phyloP scores from a whole-genome alignment of 1,140 invertebrate genomes.

The Magallana gigas region DNA sequence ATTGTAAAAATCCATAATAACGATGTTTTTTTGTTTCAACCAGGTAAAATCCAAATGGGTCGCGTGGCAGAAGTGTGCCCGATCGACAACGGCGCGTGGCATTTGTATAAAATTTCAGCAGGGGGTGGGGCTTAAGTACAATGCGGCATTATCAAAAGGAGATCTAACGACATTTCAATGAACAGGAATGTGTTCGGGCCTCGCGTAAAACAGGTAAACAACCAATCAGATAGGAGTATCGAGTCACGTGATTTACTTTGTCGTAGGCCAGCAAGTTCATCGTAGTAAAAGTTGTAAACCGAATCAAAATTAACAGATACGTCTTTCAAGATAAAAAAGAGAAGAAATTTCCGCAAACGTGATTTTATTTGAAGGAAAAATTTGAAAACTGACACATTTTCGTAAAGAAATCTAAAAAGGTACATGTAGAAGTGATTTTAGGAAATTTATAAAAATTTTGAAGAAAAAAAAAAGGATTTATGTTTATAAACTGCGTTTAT shows the following conservation, averaged over 20 bases:
- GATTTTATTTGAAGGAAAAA: no score
- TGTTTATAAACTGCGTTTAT: no score
- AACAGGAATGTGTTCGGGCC: constrained; percentile 32
- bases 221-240: background rate
- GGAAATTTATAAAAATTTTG: no score
- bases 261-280: background rate
- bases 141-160: constrained; percentile 34
- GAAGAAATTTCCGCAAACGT: no score
- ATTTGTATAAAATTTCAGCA: constrained; percentile 37
- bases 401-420: no score
- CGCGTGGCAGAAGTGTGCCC: constrained; percentile 29
- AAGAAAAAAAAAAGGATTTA: no score
- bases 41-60: constrained; percentile 4
- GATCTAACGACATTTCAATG: constrained; percentile 33
- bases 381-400: no score
- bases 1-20: background rate
- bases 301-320: no score
- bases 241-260: background rate
- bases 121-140: constrained; percentile 30
- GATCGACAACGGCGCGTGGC: background rate
- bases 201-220: constrained; percentile 14
- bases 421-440: no score
- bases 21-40: constrained; percentile 14
- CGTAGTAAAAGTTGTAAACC: constrained; percentile 27
- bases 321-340: no score